Conservation (phyloP, 1,140 invertebrate species). For the Battus philenor region DNA sequence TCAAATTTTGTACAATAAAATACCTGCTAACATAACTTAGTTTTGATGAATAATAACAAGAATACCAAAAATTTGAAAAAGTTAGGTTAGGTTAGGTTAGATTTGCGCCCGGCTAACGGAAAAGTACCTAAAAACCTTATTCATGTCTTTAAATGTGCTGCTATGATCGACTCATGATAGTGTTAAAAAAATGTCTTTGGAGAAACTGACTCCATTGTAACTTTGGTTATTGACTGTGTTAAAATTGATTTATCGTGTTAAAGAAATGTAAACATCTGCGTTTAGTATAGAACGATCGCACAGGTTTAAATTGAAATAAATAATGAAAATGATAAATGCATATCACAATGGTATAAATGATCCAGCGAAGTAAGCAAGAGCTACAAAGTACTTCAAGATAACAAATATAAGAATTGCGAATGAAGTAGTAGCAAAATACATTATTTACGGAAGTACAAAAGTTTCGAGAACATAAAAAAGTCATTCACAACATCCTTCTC, state of each 20-base stretch:
- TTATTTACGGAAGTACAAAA: slow-evolving; percentile 58
- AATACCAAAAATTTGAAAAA: no score
- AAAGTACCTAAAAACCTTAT: slow-evolving; percentile 36
- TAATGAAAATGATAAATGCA: slow-evolving; percentile 42
- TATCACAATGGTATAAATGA: slow-evolving; percentile 37
- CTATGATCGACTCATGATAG: slow-evolving; percentile 34
- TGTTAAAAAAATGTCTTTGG: slow-evolving; percentile 25
- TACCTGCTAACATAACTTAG: no score
- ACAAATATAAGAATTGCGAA: slow-evolving; percentile 11
- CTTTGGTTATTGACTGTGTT: slow-evolving; percentile 27
- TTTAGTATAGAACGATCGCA: slow-evolving; percentile 10
- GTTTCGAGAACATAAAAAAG: slow-evolving; percentile 29
- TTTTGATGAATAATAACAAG: no score
- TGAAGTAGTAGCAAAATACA: slow-evolving; percentile 23
- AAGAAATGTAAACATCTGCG: slow-evolving; percentile 7
- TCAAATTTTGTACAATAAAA: no score
- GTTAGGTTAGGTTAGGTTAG: no score
- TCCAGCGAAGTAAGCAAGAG: slow-evolving; percentile 17
- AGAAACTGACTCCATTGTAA: slow-evolving; percentile 21
- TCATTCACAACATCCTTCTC: slow-evolving; percentile 43
- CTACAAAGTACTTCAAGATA: not conserved
- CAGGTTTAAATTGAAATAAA: slow-evolving; percentile 9
- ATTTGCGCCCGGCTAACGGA: no score
- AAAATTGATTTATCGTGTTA: slow-evolving; percentile 5
- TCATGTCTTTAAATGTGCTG: slow-evolving; percentile 70